Evolutionary conservation across 1,140 invertebrate species (phyloP), one percentile per base, ranked within the genome.

Genomic region (Brachionus rubens): DNA sequence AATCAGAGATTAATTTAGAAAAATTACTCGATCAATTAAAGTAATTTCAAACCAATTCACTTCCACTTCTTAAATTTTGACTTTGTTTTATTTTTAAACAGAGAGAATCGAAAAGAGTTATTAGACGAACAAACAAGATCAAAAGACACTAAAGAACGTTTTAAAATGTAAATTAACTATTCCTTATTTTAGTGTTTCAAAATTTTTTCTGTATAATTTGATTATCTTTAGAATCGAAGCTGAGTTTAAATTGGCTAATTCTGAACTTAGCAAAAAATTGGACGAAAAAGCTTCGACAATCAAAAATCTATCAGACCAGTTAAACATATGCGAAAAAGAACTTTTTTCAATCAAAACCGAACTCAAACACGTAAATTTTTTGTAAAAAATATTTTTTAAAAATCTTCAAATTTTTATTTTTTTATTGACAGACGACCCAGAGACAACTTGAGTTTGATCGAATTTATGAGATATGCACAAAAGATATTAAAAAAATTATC

Each of bases 241-340:
- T 41, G 59, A 65, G 12, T 46, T 65, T 3, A 65, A 43, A 43
- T 19, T 43, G 21, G 19, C 33, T 14, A 65, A 65, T 43, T 43
- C 40, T 12, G 59, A 65, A 12, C 43, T 65, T 36, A 65, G 36
- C 16, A 36, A 65, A 65, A 65, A 24, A 28, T 41, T 65, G 14
- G 59, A 65, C 1, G 59, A 65, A 43, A 65, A 65, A 43, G 43
- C 36, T 12, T 36, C 59, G 7, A 43, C 59, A 2, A 65, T 65
- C 9, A 65, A 65, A 65, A 65, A 65, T 65, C 16, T 65, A 41
- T 65, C 59, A 65, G 40, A 41, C 43, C 59, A 65, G 30, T 43
- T 65, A 26, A 65, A 65, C 24, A 10, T 43, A 2, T 65, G 40
- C 43, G 59, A 65, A 65, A 65, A 65, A 65, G 59, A 65, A 36